Base-by-base conservation (phyloP, 2,888 invertebrate genomes). In the Amphipyra berbera region DNA sequence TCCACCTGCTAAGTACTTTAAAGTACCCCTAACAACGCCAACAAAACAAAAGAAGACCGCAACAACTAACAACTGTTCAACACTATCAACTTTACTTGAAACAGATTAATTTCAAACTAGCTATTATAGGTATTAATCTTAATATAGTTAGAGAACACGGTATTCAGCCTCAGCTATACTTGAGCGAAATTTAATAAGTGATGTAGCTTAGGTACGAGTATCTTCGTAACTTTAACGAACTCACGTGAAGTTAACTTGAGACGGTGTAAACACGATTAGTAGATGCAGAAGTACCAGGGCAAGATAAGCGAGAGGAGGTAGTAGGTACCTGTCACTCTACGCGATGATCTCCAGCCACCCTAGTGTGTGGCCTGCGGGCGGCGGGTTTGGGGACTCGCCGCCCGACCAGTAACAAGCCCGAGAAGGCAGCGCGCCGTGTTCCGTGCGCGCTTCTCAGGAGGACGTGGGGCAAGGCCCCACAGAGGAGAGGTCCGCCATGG, bases 161-260 rank as follows among this genome's bases (percentile, higher is more conserved):
- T 60, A 46, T 64, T 74, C 58, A 69, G 44, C 35, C 48, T 35
- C 42, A 49, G 40, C n/a, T 42, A 9, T 50, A 54, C 46, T 62
- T 62, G 46, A 74, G 61, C 38, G 72, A 71, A 73, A 82, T 77
- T 80, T 77, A 82, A 79, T 79, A 81, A 73, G 70, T 74, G 56
- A 77, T 70, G 68, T 69, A 75, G 60, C 54, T 63, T 54, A 64
- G 47, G 46, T 57, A 54, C 42, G 53, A 30, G 48, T 55, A 58
- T 75, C 76, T 70, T 52, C 42, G 55, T 37, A 70, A 79, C 62
- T 73, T 76, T 67, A 76, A 77, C 68, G 61, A 73, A 68, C 61
- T 73, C 61, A 63, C 40, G 50, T 55, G 49, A 60, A 72, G 58
- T 69, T 66, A 50, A 57, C 62, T 55, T 56, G 52, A 6, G 42